phyloP scores from a whole-genome alignment of 2,113 vertebrate genomes.

The Gila orcuttii region DNA sequence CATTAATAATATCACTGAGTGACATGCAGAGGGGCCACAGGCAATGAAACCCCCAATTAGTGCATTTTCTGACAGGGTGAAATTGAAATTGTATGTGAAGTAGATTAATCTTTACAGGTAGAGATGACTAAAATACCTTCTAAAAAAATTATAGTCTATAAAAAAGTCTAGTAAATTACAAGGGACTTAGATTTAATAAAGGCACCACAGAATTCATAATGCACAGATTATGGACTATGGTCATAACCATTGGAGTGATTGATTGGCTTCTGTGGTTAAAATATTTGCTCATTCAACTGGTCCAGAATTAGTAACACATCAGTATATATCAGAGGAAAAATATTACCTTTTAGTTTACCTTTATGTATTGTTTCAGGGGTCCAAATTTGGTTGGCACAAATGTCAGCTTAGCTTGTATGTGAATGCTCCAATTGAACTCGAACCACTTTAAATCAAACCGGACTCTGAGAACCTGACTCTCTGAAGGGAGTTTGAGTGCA shows the following conservation, averaged over 20 bases:
- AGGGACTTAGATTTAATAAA: background rate
- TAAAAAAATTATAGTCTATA: background rate
- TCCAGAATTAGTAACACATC: background rate
- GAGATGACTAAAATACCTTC: slow-evolving; percentile 6
- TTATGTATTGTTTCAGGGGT: background rate
- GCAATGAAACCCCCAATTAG: slow-evolving; percentile 11
- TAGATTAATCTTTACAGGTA: background rate
- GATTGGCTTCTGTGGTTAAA: background rate
- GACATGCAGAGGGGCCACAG: background rate
- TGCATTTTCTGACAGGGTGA: slow-evolving; percentile 4
- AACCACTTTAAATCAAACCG: background rate
- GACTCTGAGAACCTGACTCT: background rate
- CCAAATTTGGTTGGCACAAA: background rate
- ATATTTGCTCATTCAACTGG: slow-evolving; percentile 4
- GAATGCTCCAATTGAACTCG: background rate
- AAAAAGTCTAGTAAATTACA: background rate
- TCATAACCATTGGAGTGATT: background rate
- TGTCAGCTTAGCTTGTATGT: background rate
- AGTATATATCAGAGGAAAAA: background rate
- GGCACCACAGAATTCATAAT: background rate
- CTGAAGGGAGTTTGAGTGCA: background rate
- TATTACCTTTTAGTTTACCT: background rate
- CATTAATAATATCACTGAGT: slow-evolving; percentile 8
- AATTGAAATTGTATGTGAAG: background rate
- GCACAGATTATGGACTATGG: background rate